phyloP scores from a whole-genome alignment of 2,797 vertebrate species.

The Sebastes itinus region DNA sequence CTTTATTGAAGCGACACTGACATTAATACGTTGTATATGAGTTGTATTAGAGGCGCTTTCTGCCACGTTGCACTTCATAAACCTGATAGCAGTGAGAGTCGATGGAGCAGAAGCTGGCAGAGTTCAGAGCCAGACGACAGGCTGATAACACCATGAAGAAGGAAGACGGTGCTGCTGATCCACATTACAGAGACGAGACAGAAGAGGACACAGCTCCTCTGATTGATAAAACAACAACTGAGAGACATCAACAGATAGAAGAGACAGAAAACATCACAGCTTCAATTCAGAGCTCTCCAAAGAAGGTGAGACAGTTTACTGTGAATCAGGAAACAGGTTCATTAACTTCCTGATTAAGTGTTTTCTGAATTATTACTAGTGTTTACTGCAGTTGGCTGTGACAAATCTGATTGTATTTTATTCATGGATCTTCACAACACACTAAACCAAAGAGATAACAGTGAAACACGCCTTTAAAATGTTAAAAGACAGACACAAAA shows the following conservation, averaged over 20 bases:
- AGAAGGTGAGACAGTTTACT: conserved; percentile 33
- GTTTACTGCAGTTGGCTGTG: not conserved
- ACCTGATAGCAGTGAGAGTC: not conserved
- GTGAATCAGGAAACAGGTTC: not conserved
- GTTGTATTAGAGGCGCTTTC: not conserved
- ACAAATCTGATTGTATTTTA: not conserved
- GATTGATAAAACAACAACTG: not conserved
- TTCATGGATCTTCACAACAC: not conserved
- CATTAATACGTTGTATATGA: not conserved
- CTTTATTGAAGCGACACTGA: not conserved
- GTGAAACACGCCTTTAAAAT: not conserved
- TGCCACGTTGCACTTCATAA: not conserved
- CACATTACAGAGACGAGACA: not conserved
- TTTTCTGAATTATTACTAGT: not conserved
- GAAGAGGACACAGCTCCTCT: not conserved
- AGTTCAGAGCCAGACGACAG: conserved; percentile 80
- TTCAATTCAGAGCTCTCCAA: not conserved
- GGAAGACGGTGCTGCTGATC: not conserved
- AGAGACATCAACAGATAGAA: not conserved
- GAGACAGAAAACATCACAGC: not conserved
- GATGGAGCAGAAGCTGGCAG: conserved; percentile 83
- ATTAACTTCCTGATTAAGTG: not conserved
- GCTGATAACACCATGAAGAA: conserved; percentile 22
- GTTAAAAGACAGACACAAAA: not conserved
- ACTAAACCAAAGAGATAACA: not conserved